Evolutionary conservation across 2,888 invertebrate species (phyloP).

Genomic region (Clepsis dumicolana): DNA sequence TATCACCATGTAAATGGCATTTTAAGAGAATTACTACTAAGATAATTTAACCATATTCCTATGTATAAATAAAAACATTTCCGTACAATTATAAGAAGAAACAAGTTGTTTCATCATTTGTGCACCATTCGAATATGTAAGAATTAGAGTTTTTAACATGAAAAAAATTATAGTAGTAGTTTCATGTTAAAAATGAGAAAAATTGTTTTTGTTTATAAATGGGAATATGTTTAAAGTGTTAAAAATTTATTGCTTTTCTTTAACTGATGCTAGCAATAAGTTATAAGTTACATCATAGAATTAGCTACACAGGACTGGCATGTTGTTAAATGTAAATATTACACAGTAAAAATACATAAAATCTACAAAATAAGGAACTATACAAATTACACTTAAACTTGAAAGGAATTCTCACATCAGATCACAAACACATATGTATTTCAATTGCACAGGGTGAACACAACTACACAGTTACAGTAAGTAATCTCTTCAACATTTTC

Average conservation of each 20-base stretch:
- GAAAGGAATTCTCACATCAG: constrained; percentile 81
- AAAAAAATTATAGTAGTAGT: constrained; percentile 56
- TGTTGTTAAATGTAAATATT: constrained; percentile 57
- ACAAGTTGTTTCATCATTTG: constrained; percentile 68
- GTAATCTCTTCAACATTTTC: constrained; percentile 79
- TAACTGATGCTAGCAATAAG: constrained; percentile 82
- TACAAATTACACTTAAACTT: constrained; percentile 77
- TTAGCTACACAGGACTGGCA: constrained; percentile 54
- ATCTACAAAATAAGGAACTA: constrained; percentile 84
- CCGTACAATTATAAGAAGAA: constrained; percentile 58
- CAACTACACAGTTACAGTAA: constrained; percentile 80
- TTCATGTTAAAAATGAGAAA: too few relatives aligned
- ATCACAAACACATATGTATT: constrained; percentile 82
- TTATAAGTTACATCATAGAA: constrained; percentile 53
- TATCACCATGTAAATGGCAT: constrained; percentile 64
- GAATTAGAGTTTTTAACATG: constrained; percentile 46
- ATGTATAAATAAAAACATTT: constrained; percentile 61
- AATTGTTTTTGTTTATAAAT: constrained; percentile 53
- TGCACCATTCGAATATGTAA: constrained; percentile 56
- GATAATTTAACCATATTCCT: constrained; percentile 67
- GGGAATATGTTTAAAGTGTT: constrained; percentile 60
- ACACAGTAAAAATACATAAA: constrained; percentile 69
- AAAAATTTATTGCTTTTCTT: constrained; percentile 70
- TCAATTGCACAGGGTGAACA: constrained; percentile 80
- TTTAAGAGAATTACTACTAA: constrained; percentile 64